Evolutionary conservation across 1,140 invertebrate species (phyloP), one percentile per base, ranked within the genome.

Genomic region (Calycopis cecrops): DNA sequence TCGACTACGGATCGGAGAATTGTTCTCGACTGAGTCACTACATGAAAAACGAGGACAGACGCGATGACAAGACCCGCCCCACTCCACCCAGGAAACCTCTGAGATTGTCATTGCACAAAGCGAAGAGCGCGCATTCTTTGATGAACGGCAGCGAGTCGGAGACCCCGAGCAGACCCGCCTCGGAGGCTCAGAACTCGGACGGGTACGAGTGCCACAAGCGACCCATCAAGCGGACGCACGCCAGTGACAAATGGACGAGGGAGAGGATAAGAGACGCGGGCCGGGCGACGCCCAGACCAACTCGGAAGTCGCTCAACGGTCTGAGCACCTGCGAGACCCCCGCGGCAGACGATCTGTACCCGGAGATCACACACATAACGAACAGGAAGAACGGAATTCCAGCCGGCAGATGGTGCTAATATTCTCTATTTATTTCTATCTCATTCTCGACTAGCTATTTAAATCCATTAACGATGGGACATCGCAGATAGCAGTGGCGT

Each of bases 1-100:
- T 89, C 10, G 89, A 91, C 62, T 91, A 91, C 59, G 87, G 88
- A 0, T 91, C 91, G 0, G 91, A 92, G 66, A 88, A 85, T 17
- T 78, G 84, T 44, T 86, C 81, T 1, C 76, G 87, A 16, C 59
- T 80, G 52, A 81, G 87, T 50, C 82, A 88, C 53, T 88, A 88
- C 60, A 85, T 82, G 44, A 89, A 89, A 67, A 71, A 83, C 35
- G 76, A 85, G 1, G 74, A 83, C 7, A 59, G 64, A 35, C 64
- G 75, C 17, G 74, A 80, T 1, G 66, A 72, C 3, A 90, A 79
- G 65, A 88, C 88, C 1, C 84, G 92, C 33, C 94, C 94, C 4
- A 92, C 92, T 12, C 95, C 95, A 4, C 95, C 95, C 12, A 93
- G 95, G 68, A 97, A 97, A 73, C 95, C 95, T 0, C 69, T 96